Conservation (phyloP, 2,113 vertebrate genomes). For the Planiliza haematocheilus region DNA sequence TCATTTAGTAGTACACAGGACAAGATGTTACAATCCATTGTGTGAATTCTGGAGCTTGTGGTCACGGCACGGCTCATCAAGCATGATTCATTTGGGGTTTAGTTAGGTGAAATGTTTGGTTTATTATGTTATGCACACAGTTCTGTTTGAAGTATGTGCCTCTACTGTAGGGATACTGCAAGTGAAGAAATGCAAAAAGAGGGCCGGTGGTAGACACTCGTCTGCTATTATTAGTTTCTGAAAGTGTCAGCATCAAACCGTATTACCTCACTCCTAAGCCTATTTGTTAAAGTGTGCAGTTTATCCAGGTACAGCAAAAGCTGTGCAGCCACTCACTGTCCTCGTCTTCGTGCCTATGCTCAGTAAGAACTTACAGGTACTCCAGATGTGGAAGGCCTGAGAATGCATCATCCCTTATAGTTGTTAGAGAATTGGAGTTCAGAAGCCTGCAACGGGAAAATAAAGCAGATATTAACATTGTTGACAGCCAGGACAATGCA, state of each 20-base stretch:
- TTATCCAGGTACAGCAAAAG: too few relatives aligned
- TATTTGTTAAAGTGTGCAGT: background rate
- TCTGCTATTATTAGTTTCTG: background rate
- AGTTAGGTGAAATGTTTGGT: background rate
- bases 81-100: too few relatives aligned
- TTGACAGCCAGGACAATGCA: background rate
- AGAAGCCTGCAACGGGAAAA: conserved; percentile 86
- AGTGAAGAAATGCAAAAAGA: background rate
- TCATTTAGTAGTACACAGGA: too few relatives aligned
- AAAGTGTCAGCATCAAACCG: conserved; percentile 19
- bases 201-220: background rate
- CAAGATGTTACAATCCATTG: too few relatives aligned
- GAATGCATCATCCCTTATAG: conserved; percentile 96
- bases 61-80: too few relatives aligned
- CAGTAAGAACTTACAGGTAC: conserved; percentile 91
- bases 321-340: background rate
- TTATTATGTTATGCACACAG: conserved; percentile 6
- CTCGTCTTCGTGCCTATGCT: background rate
- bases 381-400: conserved; percentile 96
- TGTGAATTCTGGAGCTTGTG: too few relatives aligned
- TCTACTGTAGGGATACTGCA: background rate
- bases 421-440: conserved; percentile 95
- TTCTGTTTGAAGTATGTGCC: background rate
- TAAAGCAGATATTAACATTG: background rate
- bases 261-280: background rate